Conservation (phyloP, 2,888 invertebrate species). For the Mimumesa dahlbomi region DNA sequence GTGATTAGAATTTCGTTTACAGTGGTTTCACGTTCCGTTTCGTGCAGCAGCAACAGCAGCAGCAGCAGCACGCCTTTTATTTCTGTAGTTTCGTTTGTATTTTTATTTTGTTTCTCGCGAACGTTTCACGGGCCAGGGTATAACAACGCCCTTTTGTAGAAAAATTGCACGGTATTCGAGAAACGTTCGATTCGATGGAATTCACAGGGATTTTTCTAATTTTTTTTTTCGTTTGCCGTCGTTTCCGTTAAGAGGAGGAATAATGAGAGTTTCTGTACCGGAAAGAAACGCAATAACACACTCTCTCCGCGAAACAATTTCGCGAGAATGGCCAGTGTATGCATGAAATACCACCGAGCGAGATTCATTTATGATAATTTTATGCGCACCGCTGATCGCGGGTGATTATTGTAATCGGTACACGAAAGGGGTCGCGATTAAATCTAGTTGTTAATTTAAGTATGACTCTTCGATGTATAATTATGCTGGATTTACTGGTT, state of each 20-base stretch:
- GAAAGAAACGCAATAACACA: no score
- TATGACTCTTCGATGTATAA: constrained; percentile 42
- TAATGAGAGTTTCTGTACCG: no score
- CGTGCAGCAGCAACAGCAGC: no score
- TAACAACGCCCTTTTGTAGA: no score
- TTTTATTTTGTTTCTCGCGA: no score
- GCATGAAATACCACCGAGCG: constrained; percentile 27
- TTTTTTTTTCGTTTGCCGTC: no score
- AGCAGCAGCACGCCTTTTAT: no score
- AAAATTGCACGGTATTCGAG: neutral
- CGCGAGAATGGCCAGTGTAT: constrained; percentile 4
- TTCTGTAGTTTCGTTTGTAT: no score
- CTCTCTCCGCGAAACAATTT: neutral
- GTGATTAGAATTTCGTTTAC: constrained; percentile 17
- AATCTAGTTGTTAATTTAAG: constrained; percentile 67
- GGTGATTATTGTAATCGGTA: constrained; percentile 66
- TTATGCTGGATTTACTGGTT: constrained; percentile 6
- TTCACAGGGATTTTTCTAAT: no score
- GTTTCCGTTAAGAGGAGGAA: no score
- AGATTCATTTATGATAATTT: constrained; percentile 71
- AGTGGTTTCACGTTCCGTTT: neutral
- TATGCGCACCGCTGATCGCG: constrained; percentile 63
- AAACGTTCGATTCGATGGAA: neutral
- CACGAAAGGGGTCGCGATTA: constrained; percentile 68
- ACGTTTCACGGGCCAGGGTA: no score